Evolutionary conservation across 2,797 vertebrate species (phyloP), one percentile per base, ranked within the genome.

Genomic region (Pterois miles): DNA sequence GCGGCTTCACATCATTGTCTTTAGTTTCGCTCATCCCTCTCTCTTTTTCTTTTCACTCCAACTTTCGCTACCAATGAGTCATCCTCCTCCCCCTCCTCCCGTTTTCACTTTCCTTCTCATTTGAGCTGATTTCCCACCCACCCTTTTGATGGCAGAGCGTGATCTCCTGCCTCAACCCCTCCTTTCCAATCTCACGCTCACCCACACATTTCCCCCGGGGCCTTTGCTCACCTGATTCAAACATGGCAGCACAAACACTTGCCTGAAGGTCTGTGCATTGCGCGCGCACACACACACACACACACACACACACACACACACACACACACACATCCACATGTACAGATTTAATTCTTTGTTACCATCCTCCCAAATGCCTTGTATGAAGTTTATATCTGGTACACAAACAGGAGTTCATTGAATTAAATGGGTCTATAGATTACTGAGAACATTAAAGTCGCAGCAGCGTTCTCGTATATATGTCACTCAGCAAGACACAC

Each of bases 41-140:
- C 66, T 59, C 23, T 11, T 7, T 71, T 75, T 86, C 62, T 82
- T 62, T 73, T 46, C 57, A 31, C 80, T 83, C 74, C n/a, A 86
- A 83, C 67, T 86, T 86, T 81, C 14, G 31, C 73, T 65, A 36
- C 57, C 80, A 62, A 54, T 91, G 90, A 92, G 68, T 92, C 92
- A 93, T 91, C 84, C 85, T 12, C 64, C 80, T 29, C 80, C 9
- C 4, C 67, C 64, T 54, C n/a, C 29, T 22, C 22, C 9, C 65
- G 29, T 52, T 9, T 77, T 50, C 34, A 5, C 64, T 84, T 82
- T 74, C 22, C 25, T 81, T 79, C 84, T 88, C 80, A 71, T 88
- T 89, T 86, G 36, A 84, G 73, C 79, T 83, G 76, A 90, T 91
- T 86, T 89, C 80, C 90, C 88, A 84, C 89, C 89, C 85, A 89